Evolutionary conservation across 2,888 invertebrate species (phyloP).

Genomic region (Chesias legatella): DNA sequence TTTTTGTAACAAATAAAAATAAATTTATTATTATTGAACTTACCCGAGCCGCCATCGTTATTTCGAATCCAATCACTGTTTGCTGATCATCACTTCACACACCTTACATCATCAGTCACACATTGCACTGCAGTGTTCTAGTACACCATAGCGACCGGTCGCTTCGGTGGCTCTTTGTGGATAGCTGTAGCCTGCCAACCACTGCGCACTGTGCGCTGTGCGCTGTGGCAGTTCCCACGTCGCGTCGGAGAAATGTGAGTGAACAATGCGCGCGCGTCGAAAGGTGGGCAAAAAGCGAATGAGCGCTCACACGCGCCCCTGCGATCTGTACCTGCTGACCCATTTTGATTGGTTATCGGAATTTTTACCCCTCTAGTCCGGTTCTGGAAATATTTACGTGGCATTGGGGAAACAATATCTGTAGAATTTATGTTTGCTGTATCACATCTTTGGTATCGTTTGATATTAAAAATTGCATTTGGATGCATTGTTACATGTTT

Average conservation of each 20-base stretch:
- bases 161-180: slow-evolving; percentile 47
- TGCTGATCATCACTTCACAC: slow-evolving; percentile 62
- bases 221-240: slow-evolving; percentile 71
- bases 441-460: too few relatives aligned
- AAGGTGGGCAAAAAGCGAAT: slow-evolving; percentile 79
- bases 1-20: too few relatives aligned
- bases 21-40: slow-evolving; percentile 31
- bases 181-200: too few relatives aligned
- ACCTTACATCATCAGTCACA: slow-evolving; percentile 11
- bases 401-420: too few relatives aligned
- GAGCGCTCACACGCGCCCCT: slow-evolving; percentile 46
- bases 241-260: slow-evolving; percentile 74
- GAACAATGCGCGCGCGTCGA: slow-evolving; percentile 75
- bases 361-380: slow-evolving; percentile 35
- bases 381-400: neutral
- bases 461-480: too few relatives aligned
- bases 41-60: slow-evolving; percentile 49
- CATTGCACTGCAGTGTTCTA: too few relatives aligned
- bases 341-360: slow-evolving; percentile 54
- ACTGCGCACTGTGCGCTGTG: slow-evolving; percentile 41
- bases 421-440: too few relatives aligned
- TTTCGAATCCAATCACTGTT: slow-evolving; percentile 53
- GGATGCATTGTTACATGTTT: too few relatives aligned
- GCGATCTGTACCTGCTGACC: slow-evolving; percentile 68
- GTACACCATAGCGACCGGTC: slow-evolving; percentile 50